Percentiles rank a stretch among this genome's conserved stretches.
Evolutionary conservation across 2,113 vertebrate genomes (phyloP).

Genomic region (Alosa alosa): DNA sequence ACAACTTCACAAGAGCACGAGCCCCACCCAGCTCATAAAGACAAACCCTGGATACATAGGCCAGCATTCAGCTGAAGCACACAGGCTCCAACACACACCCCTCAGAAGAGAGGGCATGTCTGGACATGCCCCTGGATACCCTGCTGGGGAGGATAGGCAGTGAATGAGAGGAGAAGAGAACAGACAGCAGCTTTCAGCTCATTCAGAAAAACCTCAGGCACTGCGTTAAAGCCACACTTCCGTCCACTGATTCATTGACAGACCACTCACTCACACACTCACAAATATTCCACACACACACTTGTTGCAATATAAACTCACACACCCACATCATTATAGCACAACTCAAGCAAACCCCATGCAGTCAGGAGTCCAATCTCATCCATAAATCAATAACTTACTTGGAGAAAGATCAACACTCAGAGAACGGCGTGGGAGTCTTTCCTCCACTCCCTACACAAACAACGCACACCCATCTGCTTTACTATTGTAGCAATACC

Average conservation of each 20-base stretch:
- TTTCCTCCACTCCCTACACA: not conserved
- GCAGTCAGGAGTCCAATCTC: constrained; percentile 45
- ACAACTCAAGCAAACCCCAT: constrained; percentile 26
- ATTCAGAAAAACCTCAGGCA: not conserved
- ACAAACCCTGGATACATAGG: not conserved
- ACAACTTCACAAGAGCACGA: not conserved
- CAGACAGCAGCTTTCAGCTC: not conserved
- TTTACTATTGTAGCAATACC: constrained; percentile 15
- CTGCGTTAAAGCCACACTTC: not conserved
- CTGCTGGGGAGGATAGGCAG: not conserved
- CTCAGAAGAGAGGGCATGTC: not conserved
- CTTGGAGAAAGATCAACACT: not conserved
- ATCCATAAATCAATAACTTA: constrained; percentile 30
- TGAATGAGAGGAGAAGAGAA: not conserved
- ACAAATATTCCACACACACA: constrained; percentile 10
- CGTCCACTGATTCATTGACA: not conserved
- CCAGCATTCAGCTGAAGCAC: not conserved
- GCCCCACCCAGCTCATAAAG: not conserved
- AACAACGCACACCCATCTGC: not conserved
- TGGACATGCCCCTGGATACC: not conserved
- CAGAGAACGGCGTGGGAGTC: not conserved
- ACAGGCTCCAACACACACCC: not conserved
- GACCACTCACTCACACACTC: not conserved
- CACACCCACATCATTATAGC: constrained; percentile 25
- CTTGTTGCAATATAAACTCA: not conserved